A percentile compares a stretch with the other conserved stretches of the same genome.
Evolutionary conservation across 2,888 invertebrate genomes (phyloP).

Genomic region (Agrotis ipsilon): DNA sequence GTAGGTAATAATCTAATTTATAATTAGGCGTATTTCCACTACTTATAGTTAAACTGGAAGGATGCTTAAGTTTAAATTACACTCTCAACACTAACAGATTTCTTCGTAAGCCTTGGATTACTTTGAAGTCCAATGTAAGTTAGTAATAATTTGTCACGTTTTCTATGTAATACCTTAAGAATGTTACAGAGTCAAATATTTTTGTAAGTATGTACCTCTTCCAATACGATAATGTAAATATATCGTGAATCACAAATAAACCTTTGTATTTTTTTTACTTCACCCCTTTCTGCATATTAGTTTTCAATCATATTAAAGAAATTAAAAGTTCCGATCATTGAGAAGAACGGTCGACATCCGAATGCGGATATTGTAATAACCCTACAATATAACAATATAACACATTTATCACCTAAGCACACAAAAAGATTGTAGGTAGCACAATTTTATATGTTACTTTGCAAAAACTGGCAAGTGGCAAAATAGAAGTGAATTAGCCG

Average conservation of each 20-base stretch:
- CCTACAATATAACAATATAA: no score
- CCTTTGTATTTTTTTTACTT: conserved; percentile 26
- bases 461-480: no score
- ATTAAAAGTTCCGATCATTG: not conserved
- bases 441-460: no score
- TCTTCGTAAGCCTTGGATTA: conserved; percentile 4
- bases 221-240: conserved; percentile 68
- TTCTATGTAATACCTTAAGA: conserved; percentile 7
- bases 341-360: not conserved
- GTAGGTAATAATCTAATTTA: not conserved
- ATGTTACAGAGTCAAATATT: conserved; percentile 56
- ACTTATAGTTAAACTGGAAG: not conserved
- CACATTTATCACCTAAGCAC: no score
- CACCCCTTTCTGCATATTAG: not conserved
- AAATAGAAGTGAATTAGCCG: no score
- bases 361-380: not conserved
- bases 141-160: conserved; percentile 9
- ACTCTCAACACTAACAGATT: not conserved
- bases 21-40: conserved; percentile 4
- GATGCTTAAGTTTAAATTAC: not conserved
- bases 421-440: no score
- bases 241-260: conserved; percentile 52
- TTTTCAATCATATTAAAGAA: not conserved
- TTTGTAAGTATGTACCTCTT: conserved; percentile 48
- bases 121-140: conserved; percentile 3